phyloP scores from a whole-genome alignment of 2,797 vertebrate genomes.

The Poecilia velifera region DNA sequence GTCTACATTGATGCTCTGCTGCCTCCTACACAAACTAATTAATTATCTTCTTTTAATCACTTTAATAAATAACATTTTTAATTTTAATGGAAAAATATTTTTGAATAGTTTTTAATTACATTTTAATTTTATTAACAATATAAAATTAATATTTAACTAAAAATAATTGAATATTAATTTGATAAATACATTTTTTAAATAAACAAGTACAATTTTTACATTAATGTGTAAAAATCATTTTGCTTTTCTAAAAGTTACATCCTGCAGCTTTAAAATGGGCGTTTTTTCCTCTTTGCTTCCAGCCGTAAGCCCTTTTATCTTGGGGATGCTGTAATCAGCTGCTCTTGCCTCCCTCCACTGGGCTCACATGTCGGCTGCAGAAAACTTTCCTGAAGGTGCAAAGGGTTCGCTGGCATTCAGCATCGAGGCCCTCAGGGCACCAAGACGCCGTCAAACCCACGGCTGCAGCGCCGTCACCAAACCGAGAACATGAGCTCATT shows the following conservation, averaged over 20 bases:
- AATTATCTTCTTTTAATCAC: neutral
- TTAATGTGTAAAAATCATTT: too few relatives aligned
- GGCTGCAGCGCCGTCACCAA: constrained; percentile 9
- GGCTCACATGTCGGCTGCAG: constrained; percentile 45
- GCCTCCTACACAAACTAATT: neutral
- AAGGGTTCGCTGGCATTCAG: constrained; percentile 31
- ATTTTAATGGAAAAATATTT: too few relatives aligned
- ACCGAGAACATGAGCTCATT: neutral
- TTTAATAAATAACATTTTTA: too few relatives aligned
- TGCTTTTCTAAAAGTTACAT: neutral
- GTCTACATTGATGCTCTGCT: constrained; percentile 24
- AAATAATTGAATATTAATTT: neutral
- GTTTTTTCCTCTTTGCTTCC: too few relatives aligned
- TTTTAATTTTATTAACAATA: neutral
- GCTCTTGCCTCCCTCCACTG: neutral
- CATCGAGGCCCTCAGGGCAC: constrained; percentile 12
- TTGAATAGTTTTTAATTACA: too few relatives aligned
- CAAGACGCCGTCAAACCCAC: constrained; percentile 18
- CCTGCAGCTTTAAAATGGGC: neutral
- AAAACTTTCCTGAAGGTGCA: constrained; percentile 25
- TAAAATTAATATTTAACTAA: too few relatives aligned
- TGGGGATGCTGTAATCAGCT: neutral
- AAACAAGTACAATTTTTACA: too few relatives aligned
- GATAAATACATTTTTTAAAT: too few relatives aligned
- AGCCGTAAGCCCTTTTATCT: neutral